Conservation (phyloP, 1,140 invertebrate species). For the Drosophila nasuta region DNA sequence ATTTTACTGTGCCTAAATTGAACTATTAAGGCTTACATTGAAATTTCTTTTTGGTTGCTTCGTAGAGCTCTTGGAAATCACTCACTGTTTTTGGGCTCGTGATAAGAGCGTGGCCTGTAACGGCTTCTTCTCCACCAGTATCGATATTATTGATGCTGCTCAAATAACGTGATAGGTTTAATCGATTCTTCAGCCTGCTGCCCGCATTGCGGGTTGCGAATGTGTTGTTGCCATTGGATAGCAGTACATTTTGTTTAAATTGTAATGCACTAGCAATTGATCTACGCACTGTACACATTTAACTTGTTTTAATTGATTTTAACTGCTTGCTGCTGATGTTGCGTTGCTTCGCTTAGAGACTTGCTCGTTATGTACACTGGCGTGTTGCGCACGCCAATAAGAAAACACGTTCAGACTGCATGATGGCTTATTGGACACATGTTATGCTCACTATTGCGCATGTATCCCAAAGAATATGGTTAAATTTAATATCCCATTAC, state of each 20-base stretch:
- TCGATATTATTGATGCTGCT: constrained; percentile 19
- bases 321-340: constrained; percentile 47
- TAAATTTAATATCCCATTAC: too few species aligned
- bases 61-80: constrained; percentile 85
- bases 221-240: constrained; percentile 28
- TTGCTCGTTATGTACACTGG: constrained; percentile 65
- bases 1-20: constrained; percentile 16
- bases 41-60: constrained; percentile 85
- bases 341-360: constrained; percentile 15
- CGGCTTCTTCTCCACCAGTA: constrained; percentile 45
- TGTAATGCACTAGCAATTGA: constrained; percentile 50
- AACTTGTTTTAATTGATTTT: constrained; percentile 51
- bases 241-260: constrained; percentile 59
- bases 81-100: constrained; percentile 59
- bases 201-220: constrained; percentile 1
- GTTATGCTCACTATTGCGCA: background rate
- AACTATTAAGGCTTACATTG: constrained; percentile 84
- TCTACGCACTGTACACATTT: constrained; percentile 72
- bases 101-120: constrained; percentile 46
- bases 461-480: too few species aligned
- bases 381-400: background rate
- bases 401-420: constrained; percentile 36
- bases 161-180: constrained; percentile 31
- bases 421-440: constrained; percentile 29
- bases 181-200: constrained; percentile 12